Base-by-base conservation (phyloP, 1,140 invertebrate genomes). In the Drosophila subpulchrella region DNA sequence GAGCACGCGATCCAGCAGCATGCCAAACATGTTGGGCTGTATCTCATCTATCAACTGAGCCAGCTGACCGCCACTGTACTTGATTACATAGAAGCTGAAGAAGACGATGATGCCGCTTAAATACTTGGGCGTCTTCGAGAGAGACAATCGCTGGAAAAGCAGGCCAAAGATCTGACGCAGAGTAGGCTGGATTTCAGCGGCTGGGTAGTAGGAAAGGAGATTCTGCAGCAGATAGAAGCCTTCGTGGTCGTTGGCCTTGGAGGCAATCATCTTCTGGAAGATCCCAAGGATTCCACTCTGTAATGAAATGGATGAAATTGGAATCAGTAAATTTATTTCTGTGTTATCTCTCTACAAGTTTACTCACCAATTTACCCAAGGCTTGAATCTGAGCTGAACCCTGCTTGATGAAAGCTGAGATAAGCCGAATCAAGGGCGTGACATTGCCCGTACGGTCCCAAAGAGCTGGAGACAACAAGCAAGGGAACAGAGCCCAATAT, bases 251-350 rank as follows among this genome's bases (percentile, higher is more conserved):
- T 99, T 98, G 0, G 95, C 94, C 93, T 98, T 98, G 0, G 98
- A 99, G 4, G 98, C 97, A 76, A 99, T 98, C 66, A 99, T 93
- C 93, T 99, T 99, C 91, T 99, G 98, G 92, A 99, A 99, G 15
- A 99, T 96, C 20, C 98, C 98, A 10, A 99, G 92, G 65, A 99
- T 94, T 39, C 96, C 97, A 91, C 94, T 96, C 95, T 97, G 58
- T n/a, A 57, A 59, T 15, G 58, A 39, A 47, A 56, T 34, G 2
- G 3, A 17, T 36, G 0, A 39, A 12, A 39, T 11, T 6, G 1
- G 30, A 27, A 20, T 15, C 6, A 38, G 41, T 6, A 11, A 44
- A 2, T 11, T 51, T 3, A 32, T 20, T 7, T 2, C 3, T 10
- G 34, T 3, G 3, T 1, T 24, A n/a, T 5, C 15, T 13, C 3